Base-by-base conservation (phyloP, 2,797 vertebrate genomes). In the Trachurus trachurus region DNA sequence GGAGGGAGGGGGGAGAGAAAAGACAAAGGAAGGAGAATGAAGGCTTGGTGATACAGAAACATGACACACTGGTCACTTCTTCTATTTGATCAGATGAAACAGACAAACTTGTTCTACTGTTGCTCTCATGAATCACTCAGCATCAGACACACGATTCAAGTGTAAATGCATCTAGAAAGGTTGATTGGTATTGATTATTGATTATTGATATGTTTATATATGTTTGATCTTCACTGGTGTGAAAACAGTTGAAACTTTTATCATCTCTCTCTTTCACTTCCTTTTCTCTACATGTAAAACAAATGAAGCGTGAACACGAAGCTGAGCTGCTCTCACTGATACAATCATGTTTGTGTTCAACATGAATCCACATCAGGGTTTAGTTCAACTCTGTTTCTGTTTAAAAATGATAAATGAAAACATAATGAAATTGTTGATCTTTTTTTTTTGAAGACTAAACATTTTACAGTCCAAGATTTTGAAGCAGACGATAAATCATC, bases 91-190 rank as follows among this genome's bases (percentile, higher is more conserved):
- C 49, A 50, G 21, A 50, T 50, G 3, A 21, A 49, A 49, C 37
- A 53, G 26, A 67, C 61, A 6, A 67, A 61, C 5, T 56, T 50
- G 49, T 34, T 50, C 49, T 21, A 50, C 19, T 50, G 49, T 21
- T 47, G 44, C 9, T 16, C 42, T 71, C 39, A 66, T 53, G 29
- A 52, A 58, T 70, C 54, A 53, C 22, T 71, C 26, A 53, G 57
- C 17, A 31, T 70, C 74, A 42, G 44, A 66, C 54, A 52, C 62
- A 47, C 16, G 56, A 54, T 26, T 66, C 40, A 57, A 50, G 65
- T 40, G 47, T 17, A 1, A 52, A 60, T 66, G 21, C 9, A 52
- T 2, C 11, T 12, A 22, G 26, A 53, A 17, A 44, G 0, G 21
- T 17, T 21, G 3, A 44, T 6, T 74, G 42, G 58, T 74, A 10